phyloP scores from a whole-genome alignment of 1,140 invertebrate species.

The Lordiphosa mommai region DNA sequence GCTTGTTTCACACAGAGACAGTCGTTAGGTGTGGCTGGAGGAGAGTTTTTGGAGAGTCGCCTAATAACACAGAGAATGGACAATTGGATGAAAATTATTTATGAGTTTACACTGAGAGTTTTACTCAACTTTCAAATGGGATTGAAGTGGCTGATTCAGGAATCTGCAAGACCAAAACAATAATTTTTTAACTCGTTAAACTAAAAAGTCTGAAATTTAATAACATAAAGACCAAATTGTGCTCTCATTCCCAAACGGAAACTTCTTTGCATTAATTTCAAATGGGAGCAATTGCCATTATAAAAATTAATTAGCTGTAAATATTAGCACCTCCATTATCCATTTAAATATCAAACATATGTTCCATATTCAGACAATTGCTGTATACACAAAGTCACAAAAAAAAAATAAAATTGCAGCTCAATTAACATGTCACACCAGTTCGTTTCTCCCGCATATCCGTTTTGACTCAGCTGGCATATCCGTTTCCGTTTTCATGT shows the following conservation, averaged over 20 bases:
- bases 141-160: too few species aligned
- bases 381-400: conserved; percentile 3
- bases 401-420: conserved; percentile 16
- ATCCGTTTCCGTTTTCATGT: conserved; percentile 52
- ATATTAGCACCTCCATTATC: conserved; percentile 5
- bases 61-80: too few species aligned
- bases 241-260: too few species aligned
- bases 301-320: conserved; percentile 41
- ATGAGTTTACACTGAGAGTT: too few species aligned
- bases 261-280: background rate
- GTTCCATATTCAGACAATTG: conserved; percentile 28
- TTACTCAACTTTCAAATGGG: too few species aligned
- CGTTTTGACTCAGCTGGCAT: conserved; percentile 32
- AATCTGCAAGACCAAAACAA: too few species aligned
- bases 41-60: too few species aligned
- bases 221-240: too few species aligned
- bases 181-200: too few species aligned
- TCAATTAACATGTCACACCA: conserved; percentile 37
- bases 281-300: conserved; percentile 28
- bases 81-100: too few species aligned
- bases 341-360: conserved; percentile 39
- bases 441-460: conserved; percentile 25
- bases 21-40: conserved; percentile 19
- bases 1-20: conserved; percentile 18
- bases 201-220: too few species aligned